A percentile compares a stretch with the other conserved stretches of the same genome.
Conservation (phyloP, 2,888 invertebrate genomes). For the Trichogramma dendrolimi region DNA sequence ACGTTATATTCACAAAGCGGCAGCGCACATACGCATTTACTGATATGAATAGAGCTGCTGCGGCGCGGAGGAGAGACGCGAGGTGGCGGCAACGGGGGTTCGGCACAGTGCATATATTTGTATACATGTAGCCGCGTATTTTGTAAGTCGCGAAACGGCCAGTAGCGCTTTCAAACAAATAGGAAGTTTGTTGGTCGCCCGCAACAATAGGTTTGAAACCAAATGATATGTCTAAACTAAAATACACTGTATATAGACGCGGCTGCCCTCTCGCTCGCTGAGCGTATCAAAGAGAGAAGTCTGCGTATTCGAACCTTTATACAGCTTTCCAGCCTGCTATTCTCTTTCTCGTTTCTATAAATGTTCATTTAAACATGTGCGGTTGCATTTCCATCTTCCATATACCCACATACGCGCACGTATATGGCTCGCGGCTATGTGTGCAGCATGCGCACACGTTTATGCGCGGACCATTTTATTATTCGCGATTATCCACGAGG, state of each 20-base stretch:
- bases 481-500: no score
- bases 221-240: constrained; percentile 51
- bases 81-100: no score
- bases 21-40: constrained; percentile 6
- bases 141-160: constrained; percentile 21
- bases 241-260: constrained; percentile 15
- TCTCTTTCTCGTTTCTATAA: constrained; percentile 36
- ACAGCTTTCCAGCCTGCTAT: constrained; percentile 48
- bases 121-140: constrained; percentile 1
- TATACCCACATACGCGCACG: neutral
- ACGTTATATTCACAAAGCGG: neutral
- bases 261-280: constrained; percentile 41
- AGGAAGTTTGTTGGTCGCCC: constrained; percentile 47
- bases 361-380: constrained; percentile 32
- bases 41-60: neutral
- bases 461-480: no score
- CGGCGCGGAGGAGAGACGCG: no score
- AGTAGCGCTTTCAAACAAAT: constrained; percentile 47
- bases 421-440: no score
- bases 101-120: neutral
- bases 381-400: constrained; percentile 8
- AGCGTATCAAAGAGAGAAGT: constrained; percentile 46
- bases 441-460: no score
- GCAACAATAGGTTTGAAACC: constrained; percentile 48
- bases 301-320: constrained; percentile 44